Base-by-base conservation (phyloP, 2,888 invertebrate species). In the Cybosia mesomella region DNA sequence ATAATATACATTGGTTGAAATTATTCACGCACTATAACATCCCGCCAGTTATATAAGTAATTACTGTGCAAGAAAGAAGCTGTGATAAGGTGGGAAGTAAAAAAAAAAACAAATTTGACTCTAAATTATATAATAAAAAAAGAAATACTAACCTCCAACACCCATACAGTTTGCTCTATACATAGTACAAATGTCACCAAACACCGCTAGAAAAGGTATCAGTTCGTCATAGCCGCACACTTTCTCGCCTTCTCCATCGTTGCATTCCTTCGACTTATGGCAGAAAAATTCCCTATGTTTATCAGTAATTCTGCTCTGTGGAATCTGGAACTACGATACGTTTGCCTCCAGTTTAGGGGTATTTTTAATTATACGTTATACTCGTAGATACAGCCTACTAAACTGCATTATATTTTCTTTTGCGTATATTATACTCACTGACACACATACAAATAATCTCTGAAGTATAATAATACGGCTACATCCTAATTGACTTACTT, bases 221-320 rank as follows among this genome's bases (percentile, higher is more conserved):
- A 34, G 13, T 0, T 77, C 73, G 53, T 91, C 89, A 58, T 67
- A 89, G 0, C 86, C 92, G 62, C 91, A 92, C 0, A 88, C 83
- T 65, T 76, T 79, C 0, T 68, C 28, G 28, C 28, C 59, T 0
- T 77, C 81, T 0, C 77, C 81, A 0, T 61, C 64, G 0, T 71
- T 73, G 64, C 91, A 92, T 0, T 18, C 54, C 43, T 69, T 80
- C 0, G 74, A 49, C 62, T 62, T 58, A 18, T 1, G 18, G 22
- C 67, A 66, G 28, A 36, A 66, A 60, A 24, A 24, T 2, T 53
- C n/a, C n/a, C 15, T 54, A 22, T 53, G 15, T 9, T 13, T 39
- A 8, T n/a, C 8, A 24, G 34, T 22, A 10, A 36, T 32, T 63
- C 53, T 22, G 34, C 61, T 32, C 11, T 28, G 13, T 62, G 28